Conservation (phyloP, 2,888 invertebrate genomes). For the Congeria kusceri region DNA sequence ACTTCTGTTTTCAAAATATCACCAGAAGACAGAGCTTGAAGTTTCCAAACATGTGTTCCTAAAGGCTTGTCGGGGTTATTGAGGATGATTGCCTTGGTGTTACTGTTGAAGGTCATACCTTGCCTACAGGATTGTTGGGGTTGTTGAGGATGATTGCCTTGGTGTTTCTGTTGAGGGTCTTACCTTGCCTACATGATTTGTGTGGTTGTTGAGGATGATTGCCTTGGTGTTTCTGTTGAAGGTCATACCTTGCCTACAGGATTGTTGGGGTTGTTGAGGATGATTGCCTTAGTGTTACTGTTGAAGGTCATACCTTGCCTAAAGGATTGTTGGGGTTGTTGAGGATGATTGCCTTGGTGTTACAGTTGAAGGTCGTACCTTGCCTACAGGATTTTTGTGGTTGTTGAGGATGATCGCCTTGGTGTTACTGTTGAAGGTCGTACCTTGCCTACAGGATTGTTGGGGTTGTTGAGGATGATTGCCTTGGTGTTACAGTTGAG, state of each 20-base stretch:
- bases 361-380: constrained; percentile 91
- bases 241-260: constrained; percentile 94
- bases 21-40: too few relatives aligned
- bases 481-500: constrained; percentile 96
- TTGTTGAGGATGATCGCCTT: constrained; percentile 91
- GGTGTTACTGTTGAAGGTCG: constrained; percentile 87
- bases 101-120: constrained; percentile 94
- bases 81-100: constrained; percentile 97
- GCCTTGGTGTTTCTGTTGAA: too few relatives aligned
- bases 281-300: constrained; percentile 95
- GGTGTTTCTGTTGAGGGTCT: constrained; percentile 94
- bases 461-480: constrained; percentile 99
- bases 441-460: constrained; percentile 98
- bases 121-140: constrained; percentile 98
- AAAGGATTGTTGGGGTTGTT: constrained; percentile 99
- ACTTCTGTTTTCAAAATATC: too few relatives aligned
- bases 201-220: neutral
- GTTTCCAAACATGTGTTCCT: too few relatives aligned
- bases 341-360: constrained; percentile 97
- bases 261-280: constrained; percentile 99
- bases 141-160: constrained; percentile 98
- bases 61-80: constrained; percentile 99
- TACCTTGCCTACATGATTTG: constrained; percentile 61
- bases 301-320: constrained; percentile 97
- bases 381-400: constrained; percentile 98